Evolutionary conservation across 2,113 vertebrate species (phyloP).

Genomic region (Orcinus orca): DNA sequence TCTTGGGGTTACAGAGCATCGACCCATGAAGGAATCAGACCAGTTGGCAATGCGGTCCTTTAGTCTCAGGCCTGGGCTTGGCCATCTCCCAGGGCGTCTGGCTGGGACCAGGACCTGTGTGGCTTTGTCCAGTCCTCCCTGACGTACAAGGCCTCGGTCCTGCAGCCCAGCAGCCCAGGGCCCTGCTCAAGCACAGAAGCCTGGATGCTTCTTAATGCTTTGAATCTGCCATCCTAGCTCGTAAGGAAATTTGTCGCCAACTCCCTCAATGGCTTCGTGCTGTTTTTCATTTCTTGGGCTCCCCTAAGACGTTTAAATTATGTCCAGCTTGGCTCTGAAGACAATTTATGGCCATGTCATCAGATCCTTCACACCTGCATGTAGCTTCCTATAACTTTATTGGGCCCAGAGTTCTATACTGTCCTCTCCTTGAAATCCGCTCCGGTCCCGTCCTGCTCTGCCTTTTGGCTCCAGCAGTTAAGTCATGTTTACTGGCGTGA

Average conservation of each 20-base stretch:
- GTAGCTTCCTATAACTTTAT: accelerated
- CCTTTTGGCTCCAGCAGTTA: neutral
- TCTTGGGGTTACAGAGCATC: accelerated
- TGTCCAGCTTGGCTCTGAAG: neutral
- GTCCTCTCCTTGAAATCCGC: neutral
- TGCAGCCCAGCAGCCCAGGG: too few relatives aligned
- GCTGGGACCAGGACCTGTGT: neutral
- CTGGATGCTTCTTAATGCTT: accelerated
- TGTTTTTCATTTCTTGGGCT: too few relatives aligned
- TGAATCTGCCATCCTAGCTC: too few relatives aligned
- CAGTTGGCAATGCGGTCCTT: accelerated
- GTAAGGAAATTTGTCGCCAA: neutral
- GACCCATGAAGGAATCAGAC: accelerated
- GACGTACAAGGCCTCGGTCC: neutral
- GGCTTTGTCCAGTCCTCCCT: neutral
- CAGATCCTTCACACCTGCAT: accelerated
- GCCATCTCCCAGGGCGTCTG: accelerated
- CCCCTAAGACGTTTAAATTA: neutral
- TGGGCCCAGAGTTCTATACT: neutral
- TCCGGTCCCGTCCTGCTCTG: too few relatives aligned
- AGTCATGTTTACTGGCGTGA: neutral
- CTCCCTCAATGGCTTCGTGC: neutral
- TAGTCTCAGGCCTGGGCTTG: accelerated
- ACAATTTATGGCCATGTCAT: neutral
- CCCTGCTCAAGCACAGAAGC: neutral